phyloP scores from a whole-genome alignment of 2,113 vertebrate genomes.

The Mobula birostris region DNA sequence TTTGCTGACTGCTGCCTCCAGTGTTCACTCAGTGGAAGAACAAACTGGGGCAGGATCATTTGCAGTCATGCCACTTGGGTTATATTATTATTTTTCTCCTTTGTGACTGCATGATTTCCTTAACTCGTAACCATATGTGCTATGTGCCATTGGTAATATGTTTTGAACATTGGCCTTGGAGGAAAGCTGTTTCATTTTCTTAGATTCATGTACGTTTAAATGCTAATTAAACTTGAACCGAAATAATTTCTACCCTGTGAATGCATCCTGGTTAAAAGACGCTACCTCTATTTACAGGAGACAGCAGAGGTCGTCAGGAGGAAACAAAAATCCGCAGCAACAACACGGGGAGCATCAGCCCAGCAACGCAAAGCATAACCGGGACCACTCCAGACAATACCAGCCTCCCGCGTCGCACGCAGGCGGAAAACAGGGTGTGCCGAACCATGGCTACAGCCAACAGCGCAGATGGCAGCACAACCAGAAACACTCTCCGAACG shows the following conservation, averaged over 20 bases:
- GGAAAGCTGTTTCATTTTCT: too few species aligned
- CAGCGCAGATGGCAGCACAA: constrained; percentile 88
- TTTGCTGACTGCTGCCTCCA: too few species aligned
- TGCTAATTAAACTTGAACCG: too few species aligned
- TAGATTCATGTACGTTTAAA: too few species aligned
- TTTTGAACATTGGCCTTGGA: too few species aligned
- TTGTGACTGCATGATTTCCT: too few species aligned
- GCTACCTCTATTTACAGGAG: constrained; percentile 62
- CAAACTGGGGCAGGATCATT: too few species aligned
- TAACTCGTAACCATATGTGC: too few species aligned
- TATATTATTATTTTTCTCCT: too few species aligned
- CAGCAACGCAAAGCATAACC: constrained; percentile 65
- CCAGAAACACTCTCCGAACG: constrained; percentile 64
- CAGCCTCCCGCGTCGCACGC: constrained; percentile 66
- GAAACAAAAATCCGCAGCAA: constrained; percentile 65
- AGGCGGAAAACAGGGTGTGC: constrained; percentile 65
- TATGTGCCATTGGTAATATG: too few species aligned
- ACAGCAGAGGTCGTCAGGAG: constrained; percentile 73
- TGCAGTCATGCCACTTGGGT: too few species aligned
- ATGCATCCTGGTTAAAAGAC: constrained; percentile 43
- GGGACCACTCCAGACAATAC: constrained; percentile 74
- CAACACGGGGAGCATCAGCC: constrained; percentile 55
- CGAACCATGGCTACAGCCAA: constrained; percentile 86
- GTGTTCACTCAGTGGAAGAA: too few species aligned
- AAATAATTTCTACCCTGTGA: neutral